These are phyloP conservation scores for Cataglyphis hispanica DNA, from an alignment of 1,140 invertebrate genomes.

Conservation along the genomic window DNA sequence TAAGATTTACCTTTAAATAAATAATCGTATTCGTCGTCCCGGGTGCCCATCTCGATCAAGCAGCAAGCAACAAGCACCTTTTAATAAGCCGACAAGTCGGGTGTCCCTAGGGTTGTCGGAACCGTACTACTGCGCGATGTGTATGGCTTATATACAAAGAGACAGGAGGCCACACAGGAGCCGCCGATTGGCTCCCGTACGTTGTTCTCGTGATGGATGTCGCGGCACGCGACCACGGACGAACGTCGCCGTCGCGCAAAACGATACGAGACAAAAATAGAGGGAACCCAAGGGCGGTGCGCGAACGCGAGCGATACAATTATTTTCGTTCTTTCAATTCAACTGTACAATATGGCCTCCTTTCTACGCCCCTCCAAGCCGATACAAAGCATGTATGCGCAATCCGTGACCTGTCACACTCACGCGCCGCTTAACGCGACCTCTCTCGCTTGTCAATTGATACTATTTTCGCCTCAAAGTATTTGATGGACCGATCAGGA, in stretches of 20 bases:
- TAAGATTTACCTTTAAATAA: constrained; percentile 98
- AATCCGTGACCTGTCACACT: neutral
- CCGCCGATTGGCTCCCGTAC: constrained; percentile 46
- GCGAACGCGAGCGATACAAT: constrained; percentile 67
- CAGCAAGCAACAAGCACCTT: constrained; percentile 75
- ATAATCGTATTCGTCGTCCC: constrained; percentile 99
- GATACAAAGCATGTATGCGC: constrained; percentile 62
- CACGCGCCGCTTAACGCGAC: constrained; percentile 18
- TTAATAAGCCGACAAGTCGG: constrained; percentile 59
- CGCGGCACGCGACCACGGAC: constrained; percentile 7
- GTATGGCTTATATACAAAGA: constrained; percentile 69
- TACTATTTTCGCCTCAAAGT: neutral
- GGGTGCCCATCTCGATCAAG: constrained; percentile 93
- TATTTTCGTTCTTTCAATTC: constrained; percentile 86
- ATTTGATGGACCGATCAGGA: neutral
- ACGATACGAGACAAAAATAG: constrained; percentile 29
- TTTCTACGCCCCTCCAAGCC: constrained; percentile 84
- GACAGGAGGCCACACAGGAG: constrained; percentile 32
- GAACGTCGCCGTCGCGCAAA: constrained; percentile 15
- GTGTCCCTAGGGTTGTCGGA: constrained; percentile 55
- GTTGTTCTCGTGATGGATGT: constrained; percentile 24
- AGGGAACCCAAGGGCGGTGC: constrained; percentile 30
- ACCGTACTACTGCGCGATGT: constrained; percentile 65
- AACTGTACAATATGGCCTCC: constrained; percentile 87
- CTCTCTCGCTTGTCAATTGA: too few species aligned